A percentile compares a stretch with the other conserved stretches of the same genome.
Evolutionary conservation across 2,888 invertebrate species (phyloP).

Genomic region (Lithophane semibrunnea): DNA sequence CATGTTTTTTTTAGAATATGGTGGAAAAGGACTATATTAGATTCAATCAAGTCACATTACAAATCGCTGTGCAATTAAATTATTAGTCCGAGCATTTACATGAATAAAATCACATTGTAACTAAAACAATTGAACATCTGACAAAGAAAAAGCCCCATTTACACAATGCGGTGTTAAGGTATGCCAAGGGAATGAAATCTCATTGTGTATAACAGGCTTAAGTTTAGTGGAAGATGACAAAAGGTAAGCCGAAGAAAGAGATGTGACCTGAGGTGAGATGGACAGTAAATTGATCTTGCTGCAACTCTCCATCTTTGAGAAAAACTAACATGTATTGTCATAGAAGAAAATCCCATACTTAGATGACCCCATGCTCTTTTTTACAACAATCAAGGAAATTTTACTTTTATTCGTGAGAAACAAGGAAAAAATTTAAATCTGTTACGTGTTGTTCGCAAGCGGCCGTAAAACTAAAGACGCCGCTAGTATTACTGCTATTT

Average conservation of each 20-base stretch:
- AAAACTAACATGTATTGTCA: too few relatives aligned
- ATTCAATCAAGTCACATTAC: background rate
- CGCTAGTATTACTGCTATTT: constrained; percentile 49
- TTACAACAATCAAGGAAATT: constrained; percentile 15
- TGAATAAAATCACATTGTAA: background rate
- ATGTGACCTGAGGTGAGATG: too few relatives aligned
- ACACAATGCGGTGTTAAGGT: background rate
- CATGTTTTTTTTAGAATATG: background rate
- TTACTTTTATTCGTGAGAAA: constrained; percentile 1
- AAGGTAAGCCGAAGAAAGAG: too few relatives aligned
- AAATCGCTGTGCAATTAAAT: background rate
- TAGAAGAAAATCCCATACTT: too few relatives aligned
- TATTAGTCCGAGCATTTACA: background rate
- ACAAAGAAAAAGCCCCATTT: background rate
- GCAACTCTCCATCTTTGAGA: too few relatives aligned
- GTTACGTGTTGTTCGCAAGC: constrained; percentile 28
- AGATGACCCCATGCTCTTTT: too few relatives aligned
- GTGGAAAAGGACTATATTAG: background rate
- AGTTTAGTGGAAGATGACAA: too few relatives aligned
- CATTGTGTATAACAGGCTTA: too few relatives aligned
- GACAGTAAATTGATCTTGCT: too few relatives aligned
- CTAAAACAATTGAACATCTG: background rate
- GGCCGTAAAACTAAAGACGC: constrained; percentile 48
- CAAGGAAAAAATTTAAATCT: constrained; percentile 47
- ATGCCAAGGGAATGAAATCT: too few relatives aligned